Conservation (phyloP, 2,797 vertebrate genomes). For the Pristis pectinata region DNA sequence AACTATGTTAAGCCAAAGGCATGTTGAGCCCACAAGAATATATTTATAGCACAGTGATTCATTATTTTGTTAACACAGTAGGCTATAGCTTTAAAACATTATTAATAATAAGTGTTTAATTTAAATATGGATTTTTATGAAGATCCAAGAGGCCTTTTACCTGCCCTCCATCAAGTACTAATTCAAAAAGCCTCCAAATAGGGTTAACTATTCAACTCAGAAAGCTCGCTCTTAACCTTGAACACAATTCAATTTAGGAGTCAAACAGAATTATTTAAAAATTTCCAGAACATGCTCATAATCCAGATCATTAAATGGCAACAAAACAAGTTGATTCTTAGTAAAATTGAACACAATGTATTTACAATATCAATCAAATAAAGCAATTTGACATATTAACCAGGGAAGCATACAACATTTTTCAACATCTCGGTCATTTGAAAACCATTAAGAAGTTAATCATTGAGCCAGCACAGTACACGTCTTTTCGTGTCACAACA, state of each 20-base stretch:
- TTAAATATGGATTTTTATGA: not conserved
- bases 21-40: not conserved
- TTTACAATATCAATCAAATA: not conserved
- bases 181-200: not conserved
- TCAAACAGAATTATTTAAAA: not conserved
- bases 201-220: slow-evolving; percentile 3
- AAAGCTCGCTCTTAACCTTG: not conserved
- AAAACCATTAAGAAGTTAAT: not conserved
- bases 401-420: not conserved
- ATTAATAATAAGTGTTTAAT: not conserved
- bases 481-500: not conserved
- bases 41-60: slow-evolving; percentile 22
- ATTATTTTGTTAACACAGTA: not conserved
- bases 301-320: not conserved
- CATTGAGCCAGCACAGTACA: not conserved
- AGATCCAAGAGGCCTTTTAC: not conserved
- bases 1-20: not conserved
- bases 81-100: not conserved
- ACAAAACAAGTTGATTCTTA: not conserved
- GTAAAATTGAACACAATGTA: not conserved
- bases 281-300: not conserved
- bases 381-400: not conserved
- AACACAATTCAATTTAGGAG: not conserved
- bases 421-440: not conserved
- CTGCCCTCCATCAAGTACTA: not conserved